Evolutionary conservation across 1,140 invertebrate species (phyloP).

Genomic region (Steinernema feltiae): DNA sequence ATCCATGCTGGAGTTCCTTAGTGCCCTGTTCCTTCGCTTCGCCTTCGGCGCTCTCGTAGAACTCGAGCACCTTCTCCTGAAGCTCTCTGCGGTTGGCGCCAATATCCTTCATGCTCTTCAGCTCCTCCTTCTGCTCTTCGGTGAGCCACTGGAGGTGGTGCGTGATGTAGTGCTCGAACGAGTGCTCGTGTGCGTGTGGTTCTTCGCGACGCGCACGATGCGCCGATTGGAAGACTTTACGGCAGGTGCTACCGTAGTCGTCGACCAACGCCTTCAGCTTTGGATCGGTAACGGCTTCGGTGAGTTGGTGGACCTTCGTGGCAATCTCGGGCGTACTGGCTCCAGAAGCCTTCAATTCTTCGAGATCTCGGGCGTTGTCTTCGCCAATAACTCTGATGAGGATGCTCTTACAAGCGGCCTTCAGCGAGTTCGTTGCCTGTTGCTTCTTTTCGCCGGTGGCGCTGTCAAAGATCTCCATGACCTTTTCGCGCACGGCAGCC

Average conservation of each 20-base stretch:
- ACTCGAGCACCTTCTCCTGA: conserved; percentile 13
- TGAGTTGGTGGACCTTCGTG: neutral
- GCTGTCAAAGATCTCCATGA: conserved; percentile 4
- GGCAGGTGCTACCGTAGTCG: neutral
- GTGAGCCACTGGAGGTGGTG: conserved; percentile 3
- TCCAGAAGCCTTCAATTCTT: neutral
- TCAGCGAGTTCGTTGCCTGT: neutral
- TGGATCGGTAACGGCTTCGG: neutral
- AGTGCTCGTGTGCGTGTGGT: neutral
- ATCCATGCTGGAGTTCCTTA: neutral
- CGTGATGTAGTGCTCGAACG: neutral
- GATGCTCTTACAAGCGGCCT: neutral
- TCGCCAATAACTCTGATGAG: neutral
- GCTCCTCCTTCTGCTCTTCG: conserved; percentile 16
- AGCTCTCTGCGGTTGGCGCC: conserved; percentile 6
- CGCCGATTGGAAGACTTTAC: neutral
- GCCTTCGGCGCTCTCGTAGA: neutral
- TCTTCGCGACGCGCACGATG: neutral
- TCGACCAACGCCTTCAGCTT: neutral
- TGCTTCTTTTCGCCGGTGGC: neutral
- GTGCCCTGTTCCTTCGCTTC: conserved; percentile 3
- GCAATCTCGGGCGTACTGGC: neutral
- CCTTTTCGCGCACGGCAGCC: neutral
- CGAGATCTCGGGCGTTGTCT: neutral
- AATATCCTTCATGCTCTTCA: neutral